phyloP scores from a whole-genome alignment of 2,113 vertebrate genomes.

The Malurus cyaneus region DNA sequence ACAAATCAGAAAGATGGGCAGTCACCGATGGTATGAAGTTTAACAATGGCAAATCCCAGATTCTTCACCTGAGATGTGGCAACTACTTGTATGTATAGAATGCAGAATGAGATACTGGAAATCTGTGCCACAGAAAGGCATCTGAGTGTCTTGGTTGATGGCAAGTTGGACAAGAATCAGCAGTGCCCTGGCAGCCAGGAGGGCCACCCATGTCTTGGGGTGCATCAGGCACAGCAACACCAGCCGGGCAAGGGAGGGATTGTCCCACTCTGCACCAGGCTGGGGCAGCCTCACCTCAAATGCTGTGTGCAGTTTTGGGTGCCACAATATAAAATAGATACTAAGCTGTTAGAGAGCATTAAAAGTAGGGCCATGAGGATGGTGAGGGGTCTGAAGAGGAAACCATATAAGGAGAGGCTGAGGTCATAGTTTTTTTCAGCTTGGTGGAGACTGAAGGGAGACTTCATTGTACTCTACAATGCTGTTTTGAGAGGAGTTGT shows the following conservation, averaged over 20 bases:
- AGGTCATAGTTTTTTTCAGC: background rate
- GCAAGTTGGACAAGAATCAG: background rate
- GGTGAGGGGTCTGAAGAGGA: background rate
- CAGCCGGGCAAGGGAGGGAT: background rate
- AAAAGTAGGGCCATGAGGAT: background rate
- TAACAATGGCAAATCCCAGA: background rate
- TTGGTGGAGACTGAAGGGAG: background rate
- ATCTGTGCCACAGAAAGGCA: no score
- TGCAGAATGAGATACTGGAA: background rate
- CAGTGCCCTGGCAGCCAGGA: background rate
- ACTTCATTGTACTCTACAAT: no score
- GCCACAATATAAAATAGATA: background rate
- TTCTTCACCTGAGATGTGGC: background rate
- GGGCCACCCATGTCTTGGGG: fast-evolving
- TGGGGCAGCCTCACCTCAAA: background rate
- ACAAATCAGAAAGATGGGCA: background rate
- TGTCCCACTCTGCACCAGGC: background rate
- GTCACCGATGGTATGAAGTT: background rate
- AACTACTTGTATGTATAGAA: background rate
- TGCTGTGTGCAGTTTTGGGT: no score
- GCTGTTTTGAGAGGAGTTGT: background rate
- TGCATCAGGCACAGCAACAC: fast-evolving
- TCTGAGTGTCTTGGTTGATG: background rate
- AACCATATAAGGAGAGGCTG: background rate
- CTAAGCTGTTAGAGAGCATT: background rate